Evolutionary conservation across 2,113 vertebrate species (phyloP).

Genomic region (Rhinolophus ferrumequinum): DNA sequence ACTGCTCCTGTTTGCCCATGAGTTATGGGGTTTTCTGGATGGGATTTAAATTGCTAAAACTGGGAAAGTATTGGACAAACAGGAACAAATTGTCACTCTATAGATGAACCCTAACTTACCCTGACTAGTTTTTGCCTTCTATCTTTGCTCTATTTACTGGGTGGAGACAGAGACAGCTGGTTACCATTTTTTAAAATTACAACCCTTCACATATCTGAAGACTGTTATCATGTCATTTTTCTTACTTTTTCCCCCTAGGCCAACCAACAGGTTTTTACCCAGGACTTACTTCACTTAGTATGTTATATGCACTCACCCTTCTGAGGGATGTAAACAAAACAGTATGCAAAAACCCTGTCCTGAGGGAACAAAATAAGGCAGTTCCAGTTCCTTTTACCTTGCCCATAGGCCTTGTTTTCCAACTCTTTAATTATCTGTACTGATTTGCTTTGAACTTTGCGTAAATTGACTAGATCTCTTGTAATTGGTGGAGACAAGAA

Average conservation of each 20-base stretch:
- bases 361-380: neutral
- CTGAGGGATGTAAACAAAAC: neutral
- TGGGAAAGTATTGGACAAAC: neutral
- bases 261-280: neutral
- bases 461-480: conserved; percentile 21
- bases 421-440: conserved; percentile 60
- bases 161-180: conserved; percentile 5
- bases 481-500: conserved; percentile 41
- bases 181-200: neutral
- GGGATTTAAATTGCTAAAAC: neutral
- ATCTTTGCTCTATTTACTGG: neutral
- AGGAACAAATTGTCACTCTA: neutral
- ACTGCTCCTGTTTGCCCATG: neutral
- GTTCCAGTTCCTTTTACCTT: conserved; percentile 42
- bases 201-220: neutral
- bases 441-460: conserved; percentile 67
- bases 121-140: neutral
- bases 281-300: neutral
- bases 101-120: neutral
- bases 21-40: neutral
- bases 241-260: neutral
- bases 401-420: neutral
- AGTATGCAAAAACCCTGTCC: neutral
- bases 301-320: neutral
- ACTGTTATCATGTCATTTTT: neutral